Evolutionary conservation across 2,797 vertebrate genomes (phyloP), one percentile per base, ranked within the genome.

Genomic region (Microcaecilia unicolor): DNA sequence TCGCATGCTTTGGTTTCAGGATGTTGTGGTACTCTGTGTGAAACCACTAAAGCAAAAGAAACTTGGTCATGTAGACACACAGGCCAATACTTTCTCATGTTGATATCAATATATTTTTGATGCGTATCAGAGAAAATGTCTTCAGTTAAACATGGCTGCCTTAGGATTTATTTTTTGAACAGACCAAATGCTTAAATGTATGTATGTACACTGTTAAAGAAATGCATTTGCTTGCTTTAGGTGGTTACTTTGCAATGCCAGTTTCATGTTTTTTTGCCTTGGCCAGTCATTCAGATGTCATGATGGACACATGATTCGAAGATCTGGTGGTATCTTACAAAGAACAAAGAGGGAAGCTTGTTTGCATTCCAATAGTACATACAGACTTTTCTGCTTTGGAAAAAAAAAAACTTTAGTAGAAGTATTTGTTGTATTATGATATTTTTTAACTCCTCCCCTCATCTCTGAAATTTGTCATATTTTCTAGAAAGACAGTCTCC

Each of bases 141-240:
- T 29, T 38, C 37, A 10, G 27, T 31, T n/a, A 48, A 50, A 37
- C 8, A 14, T 0, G 29, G 24, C 20, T 18, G 33, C 25, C 24
- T 33, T 2, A 37, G 38, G 27, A 3, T 44, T n/a, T n/a, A 26
- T 22, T 22, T 40, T 54, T 26, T 1, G 31, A 49, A 28, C n/a
- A 31, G 34, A 18, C 8, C 31, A 42, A 51, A 44, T 44, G 49
- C 51, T 37, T 40, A 53, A n/a, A n/a, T n/a, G 23, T 15, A 48
- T 33, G 28, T 43, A 28, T 31, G 41, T 43, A 29, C 50, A 47
- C 37, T 28, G 34, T 48, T 22, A 22, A 28, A 54, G 38, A 0
- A 19, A 46, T n/a, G n/a, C 48, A 67, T 55, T 51, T 54, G 51
- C 46, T 29, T 41, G 26, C 28, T 41, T 44, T 26, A 32, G 48